Evolutionary conservation across 2,113 vertebrate genomes (phyloP).

Genomic region (Chascanopsetta lugubris): DNA sequence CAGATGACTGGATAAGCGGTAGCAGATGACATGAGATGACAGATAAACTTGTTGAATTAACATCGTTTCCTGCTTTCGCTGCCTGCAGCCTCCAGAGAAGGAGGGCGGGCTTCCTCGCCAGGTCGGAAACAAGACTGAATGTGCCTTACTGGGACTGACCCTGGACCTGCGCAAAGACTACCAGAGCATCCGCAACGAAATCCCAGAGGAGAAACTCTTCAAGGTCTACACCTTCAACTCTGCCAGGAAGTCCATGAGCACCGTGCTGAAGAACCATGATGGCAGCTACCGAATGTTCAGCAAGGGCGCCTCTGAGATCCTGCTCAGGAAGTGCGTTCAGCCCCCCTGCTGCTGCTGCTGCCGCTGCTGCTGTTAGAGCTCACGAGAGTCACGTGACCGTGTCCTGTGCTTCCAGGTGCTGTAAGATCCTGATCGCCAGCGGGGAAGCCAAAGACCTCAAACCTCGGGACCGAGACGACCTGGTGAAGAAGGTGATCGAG

Average conservation of each 20-base stretch:
- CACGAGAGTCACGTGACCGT: background rate
- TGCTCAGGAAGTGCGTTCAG: conserved; percentile 92
- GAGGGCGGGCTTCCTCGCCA: conserved; percentile 96
- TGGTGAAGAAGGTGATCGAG: conserved; percentile 93
- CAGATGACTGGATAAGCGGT: too few species aligned
- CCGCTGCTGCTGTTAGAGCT: background rate
- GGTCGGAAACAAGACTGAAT: conserved; percentile 99
- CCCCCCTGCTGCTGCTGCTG: conserved; percentile 5
- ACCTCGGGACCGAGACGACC: conserved; percentile 88
- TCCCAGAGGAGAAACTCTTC: conserved; percentile 93
- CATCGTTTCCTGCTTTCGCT: conserved; percentile 7
- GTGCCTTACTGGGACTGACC: conserved; percentile 96
- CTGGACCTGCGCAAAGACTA: conserved; percentile 91
- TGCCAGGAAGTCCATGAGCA: conserved; percentile 98
- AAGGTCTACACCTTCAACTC: conserved; percentile 99
- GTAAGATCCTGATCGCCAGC: conserved; percentile 86
- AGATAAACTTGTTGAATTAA: too few species aligned
- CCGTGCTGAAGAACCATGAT: conserved; percentile 91
- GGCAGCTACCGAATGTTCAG: conserved; percentile 96
- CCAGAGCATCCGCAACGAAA: conserved; percentile 91
- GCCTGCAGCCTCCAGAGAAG: conserved; percentile 90
- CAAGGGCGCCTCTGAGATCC: conserved; percentile 98
- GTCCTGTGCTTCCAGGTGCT: conserved; percentile 84
- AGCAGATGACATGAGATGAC: too few species aligned
- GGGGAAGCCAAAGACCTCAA: conserved; percentile 89